These are phyloP conservation scores for Thamnophis sirtalis DNA, from an alignment of 2,113 vertebrate genomes.

Conservation along the genomic window DNA sequence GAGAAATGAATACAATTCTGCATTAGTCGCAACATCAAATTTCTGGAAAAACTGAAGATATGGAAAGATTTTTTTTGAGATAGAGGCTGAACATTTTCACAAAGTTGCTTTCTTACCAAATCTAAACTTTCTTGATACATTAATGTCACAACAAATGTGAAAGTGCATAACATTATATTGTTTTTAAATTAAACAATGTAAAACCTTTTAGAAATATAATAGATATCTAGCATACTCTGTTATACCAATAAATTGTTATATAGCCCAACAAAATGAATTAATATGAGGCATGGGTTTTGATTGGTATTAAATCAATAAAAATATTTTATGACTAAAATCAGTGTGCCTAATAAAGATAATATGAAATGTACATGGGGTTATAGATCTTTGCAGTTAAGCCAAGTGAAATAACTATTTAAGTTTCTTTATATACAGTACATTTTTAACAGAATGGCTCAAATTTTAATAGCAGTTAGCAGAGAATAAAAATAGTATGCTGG, in stretches of 20 bases:
- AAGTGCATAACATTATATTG: neutral
- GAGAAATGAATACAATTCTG: neutral
- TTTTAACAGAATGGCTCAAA: neutral
- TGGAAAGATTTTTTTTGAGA: neutral
- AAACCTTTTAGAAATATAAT: neutral
- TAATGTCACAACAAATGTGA: neutral
- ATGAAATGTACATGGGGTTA: neutral
- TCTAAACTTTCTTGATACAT: neutral
- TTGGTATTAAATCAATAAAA: neutral
- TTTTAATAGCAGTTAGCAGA: neutral
- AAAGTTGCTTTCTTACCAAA: neutral
- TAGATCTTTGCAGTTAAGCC: neutral
- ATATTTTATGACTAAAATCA: neutral
- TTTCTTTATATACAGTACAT: neutral
- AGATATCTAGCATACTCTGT: neutral
- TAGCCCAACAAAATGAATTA: neutral
- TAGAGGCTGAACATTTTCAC: neutral
- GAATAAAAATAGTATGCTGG: neutral
- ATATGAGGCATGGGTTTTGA: neutral
- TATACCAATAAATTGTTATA: neutral
- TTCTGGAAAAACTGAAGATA: neutral
- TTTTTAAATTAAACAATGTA: neutral
- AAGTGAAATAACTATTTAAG: neutral
- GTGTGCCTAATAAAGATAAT: neutral
- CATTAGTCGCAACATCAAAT: neutral